Base-by-base conservation (phyloP, 1,140 invertebrate species). In the Propsilocerus akamusi region DNA sequence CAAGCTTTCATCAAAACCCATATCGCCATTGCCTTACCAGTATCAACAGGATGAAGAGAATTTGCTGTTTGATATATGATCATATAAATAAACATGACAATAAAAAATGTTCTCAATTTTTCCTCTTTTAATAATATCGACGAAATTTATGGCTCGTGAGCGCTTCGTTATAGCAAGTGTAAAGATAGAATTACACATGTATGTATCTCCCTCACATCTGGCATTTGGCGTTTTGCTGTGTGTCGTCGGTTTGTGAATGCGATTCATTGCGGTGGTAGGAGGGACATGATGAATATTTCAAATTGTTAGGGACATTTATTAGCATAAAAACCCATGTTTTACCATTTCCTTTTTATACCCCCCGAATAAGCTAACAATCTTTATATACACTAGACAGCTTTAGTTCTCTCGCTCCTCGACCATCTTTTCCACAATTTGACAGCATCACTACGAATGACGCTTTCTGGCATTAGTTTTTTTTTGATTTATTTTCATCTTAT, bases 71-170 rank as follows among this genome's bases (percentile, higher is more conserved):
- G 14, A 41, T 41, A 41, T 14, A 41, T 41, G 34, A 41, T 41
- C 14, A 41, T n/a, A n/a, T 41, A 41, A 41, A 41, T 41, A 41
- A 41, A 41, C 34, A 41, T 41, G 34, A 41, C 34, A 41, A 41
- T 41, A 41, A 41, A 41, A 41, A 41, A 41, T 41, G 17, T 14
- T 41, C 34, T 41, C 34, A 41, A 41, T 41, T 41, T 41, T 41
- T 41, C 34, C 34, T 41, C 34, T 41, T 41, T 41, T 41, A 41
- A 41, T 41, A 41, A 20, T 14, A 41, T 20, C 34, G n/a, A n/a
- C 22, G 34, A 20, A 41, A 41, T 41, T 41, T 41, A 41, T 41
- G 34, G 22, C 28, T 30, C n/a, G n/a, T 30, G 28, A 30, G 10
- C 10, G 11, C 14, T 30, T 10, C 22, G 32, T 7, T 37, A 17